Percentiles rank a stretch among this genome's conserved stretches.
phyloP scores from a whole-genome alignment of 2,113 vertebrate species.

The Galemys pyrenaicus region DNA sequence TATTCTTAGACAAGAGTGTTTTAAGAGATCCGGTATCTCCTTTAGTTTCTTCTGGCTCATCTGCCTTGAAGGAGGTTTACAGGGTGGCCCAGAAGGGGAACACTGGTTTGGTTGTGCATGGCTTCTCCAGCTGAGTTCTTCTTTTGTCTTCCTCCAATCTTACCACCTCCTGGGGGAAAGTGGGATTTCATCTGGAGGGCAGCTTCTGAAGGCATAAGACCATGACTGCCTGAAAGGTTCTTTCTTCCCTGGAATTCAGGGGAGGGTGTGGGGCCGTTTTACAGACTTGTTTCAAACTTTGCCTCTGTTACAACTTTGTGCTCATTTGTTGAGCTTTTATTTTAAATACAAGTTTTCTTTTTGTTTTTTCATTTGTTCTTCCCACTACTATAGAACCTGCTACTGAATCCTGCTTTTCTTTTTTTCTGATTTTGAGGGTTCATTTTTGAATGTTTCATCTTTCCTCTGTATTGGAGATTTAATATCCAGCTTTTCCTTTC shows the following conservation, averaged over 20 bases:
- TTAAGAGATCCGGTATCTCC: conserved; percentile 43
- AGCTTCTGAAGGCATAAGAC: neutral
- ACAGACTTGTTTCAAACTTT: neutral
- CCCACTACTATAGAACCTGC: neutral
- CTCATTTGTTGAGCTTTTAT: neutral
- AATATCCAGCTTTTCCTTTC: neutral
- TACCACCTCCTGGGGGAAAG: neutral
- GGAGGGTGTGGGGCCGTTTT: neutral
- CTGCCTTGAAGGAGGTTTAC: conserved; percentile 46
- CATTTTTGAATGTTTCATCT: conserved; percentile 39
- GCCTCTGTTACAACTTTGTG: neutral
- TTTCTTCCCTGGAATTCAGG: conserved; percentile 39
- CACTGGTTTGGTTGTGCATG: conserved; percentile 51
- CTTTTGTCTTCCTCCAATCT: conserved; percentile 51
- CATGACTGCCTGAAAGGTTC: conserved; percentile 21
- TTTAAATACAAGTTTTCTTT: conserved; percentile 36
- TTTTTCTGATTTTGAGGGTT: conserved; percentile 30
- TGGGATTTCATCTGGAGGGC: conserved; percentile 11
- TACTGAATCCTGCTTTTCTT: neutral
- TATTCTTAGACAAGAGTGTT: conserved; percentile 36
- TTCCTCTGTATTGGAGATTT: conserved; percentile 9
- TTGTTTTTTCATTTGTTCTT: neutral
- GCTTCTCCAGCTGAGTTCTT: neutral
- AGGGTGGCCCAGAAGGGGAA: conserved; percentile 10
- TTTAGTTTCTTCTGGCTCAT: conserved; percentile 53